A percentile compares a stretch with the other conserved stretches of the same genome.
Evolutionary conservation across 2,113 vertebrate genomes (phyloP).

Genomic region (Anguilla japonica): DNA sequence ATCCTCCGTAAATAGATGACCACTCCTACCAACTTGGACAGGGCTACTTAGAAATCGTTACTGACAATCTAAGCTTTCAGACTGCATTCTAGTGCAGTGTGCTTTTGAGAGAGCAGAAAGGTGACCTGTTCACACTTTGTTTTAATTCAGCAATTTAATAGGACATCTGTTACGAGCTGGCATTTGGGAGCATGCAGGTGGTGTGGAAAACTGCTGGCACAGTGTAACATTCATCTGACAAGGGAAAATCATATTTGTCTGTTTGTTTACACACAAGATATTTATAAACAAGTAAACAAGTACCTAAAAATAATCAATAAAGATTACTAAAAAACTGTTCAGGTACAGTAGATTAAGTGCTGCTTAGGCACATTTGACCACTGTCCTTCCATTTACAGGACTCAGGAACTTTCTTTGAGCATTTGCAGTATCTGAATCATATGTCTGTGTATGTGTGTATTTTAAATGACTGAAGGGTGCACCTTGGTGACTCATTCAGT

Average conservation of each 20-base stretch:
- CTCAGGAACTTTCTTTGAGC: no score
- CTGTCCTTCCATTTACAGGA: no score
- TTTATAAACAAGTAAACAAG: not conserved
- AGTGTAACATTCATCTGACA: not conserved
- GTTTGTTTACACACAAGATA: not conserved
- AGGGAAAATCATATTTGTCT: constrained; percentile 1
- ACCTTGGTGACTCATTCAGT: no score
- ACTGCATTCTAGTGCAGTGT: not conserved
- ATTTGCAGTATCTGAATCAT: no score
- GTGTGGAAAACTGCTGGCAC: not conserved
- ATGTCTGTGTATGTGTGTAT: no score
- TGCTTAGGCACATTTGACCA: no score
- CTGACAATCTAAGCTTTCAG: not conserved
- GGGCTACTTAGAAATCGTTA: not conserved
- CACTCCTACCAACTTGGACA: not conserved
- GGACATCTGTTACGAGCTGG: constrained; percentile 13
- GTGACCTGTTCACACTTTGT: constrained; percentile 2
- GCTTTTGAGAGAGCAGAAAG: not conserved
- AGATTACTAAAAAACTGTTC: no score
- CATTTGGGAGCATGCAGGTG: not conserved
- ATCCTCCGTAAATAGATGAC: not conserved
- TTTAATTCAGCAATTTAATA: constrained; percentile 4
- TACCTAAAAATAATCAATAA: no score
- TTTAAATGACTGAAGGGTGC: no score
- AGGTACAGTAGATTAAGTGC: no score